These are phyloP conservation scores for Sarcoramphus papa DNA, from an alignment of 2,797 vertebrate genomes.

Conservation along the genomic window DNA sequence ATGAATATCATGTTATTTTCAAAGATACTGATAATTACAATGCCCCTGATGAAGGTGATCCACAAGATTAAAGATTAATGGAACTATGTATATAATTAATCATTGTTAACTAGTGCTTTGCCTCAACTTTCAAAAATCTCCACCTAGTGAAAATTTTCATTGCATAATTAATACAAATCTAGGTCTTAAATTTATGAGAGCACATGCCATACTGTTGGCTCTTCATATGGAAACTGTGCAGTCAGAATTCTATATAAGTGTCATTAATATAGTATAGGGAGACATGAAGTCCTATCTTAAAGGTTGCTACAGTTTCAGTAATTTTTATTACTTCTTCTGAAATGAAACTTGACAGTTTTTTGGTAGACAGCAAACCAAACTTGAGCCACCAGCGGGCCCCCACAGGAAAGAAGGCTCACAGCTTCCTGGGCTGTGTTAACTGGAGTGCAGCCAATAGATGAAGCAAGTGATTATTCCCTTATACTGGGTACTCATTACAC, in stretches of 20 bases:
- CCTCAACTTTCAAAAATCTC: background rate
- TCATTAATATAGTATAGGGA: background rate
- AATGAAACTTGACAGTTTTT: background rate
- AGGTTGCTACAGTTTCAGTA: background rate
- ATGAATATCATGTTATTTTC: background rate
- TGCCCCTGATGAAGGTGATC: background rate
- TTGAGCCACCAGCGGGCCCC: background rate
- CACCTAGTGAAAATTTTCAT: background rate
- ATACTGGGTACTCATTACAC: background rate
- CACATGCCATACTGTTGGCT: background rate
- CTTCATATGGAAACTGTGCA: background rate
- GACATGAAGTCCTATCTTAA: background rate
- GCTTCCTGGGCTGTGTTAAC: background rate
- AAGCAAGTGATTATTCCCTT: background rate
- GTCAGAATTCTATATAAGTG: background rate
- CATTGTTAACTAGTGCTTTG: background rate
- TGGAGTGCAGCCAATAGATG: background rate
- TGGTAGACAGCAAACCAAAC: background rate
- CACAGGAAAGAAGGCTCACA: background rate
- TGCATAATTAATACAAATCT: background rate
- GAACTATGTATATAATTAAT: background rate
- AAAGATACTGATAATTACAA: background rate
- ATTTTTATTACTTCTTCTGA: background rate
- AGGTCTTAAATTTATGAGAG: background rate
- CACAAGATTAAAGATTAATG: background rate